A percentile compares a stretch with the other conserved stretches of the same genome.
These are phyloP conservation scores for Diorhabda carinulata DNA, from an alignment of 1,140 invertebrate species.

Conservation along the genomic window DNA sequence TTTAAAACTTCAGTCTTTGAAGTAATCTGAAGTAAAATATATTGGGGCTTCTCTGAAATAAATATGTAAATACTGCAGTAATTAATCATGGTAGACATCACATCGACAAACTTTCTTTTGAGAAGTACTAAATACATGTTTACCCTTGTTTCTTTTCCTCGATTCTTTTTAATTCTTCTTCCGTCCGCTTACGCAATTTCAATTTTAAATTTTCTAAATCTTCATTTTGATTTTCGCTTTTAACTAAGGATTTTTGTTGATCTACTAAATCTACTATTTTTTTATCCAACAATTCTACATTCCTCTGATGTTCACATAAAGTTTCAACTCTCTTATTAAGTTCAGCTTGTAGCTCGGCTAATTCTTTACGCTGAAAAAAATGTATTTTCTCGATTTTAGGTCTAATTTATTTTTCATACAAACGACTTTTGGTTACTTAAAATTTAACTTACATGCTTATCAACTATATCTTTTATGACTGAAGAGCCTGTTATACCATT, in stretches of 20 bases:
- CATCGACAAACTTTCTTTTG: too few species aligned
- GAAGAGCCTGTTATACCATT: constrained; percentile 52
- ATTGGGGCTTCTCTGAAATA: too few species aligned
- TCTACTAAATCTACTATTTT: constrained; percentile 56
- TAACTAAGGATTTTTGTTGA: constrained; percentile 45
- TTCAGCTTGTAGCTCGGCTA: constrained; percentile 62
- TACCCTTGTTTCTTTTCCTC: constrained; percentile 51
- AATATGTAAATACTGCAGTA: too few species aligned
- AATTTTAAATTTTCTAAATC: constrained; percentile 49
- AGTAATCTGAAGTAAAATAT: constrained; percentile 1
- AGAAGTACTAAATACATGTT: not conserved
- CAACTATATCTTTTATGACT: constrained; percentile 57
- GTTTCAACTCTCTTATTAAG: constrained; percentile 57
- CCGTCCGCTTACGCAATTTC: constrained; percentile 49
- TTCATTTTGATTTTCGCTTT: constrained; percentile 28
- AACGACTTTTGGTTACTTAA: not conserved
- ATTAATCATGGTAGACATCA: too few species aligned
- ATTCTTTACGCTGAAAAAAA: constrained; percentile 50
- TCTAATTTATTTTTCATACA: too few species aligned
- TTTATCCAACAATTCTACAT: constrained; percentile 60
- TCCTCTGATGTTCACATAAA: constrained; percentile 58
- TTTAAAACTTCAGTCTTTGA: too few species aligned
- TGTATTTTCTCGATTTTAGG: too few species aligned
- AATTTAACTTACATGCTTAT: constrained; percentile 57
- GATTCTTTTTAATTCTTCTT: constrained; percentile 49